Conservation (phyloP, 2,888 invertebrate species). For the Synergus umbraculus region DNA sequence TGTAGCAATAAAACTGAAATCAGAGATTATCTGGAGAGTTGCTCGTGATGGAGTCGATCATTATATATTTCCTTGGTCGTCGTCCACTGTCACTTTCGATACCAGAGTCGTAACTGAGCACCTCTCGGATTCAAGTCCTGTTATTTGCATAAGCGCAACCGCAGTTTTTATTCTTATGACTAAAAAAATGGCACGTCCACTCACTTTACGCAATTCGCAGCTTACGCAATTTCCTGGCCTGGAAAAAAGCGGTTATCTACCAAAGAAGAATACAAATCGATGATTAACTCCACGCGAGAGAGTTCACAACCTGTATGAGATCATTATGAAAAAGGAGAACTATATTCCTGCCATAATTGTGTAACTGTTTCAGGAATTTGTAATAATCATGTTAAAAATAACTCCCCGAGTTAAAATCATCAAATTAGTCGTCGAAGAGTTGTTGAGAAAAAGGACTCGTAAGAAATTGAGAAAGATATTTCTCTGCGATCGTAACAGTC, state of each 20-base stretch:
- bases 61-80: neutral
- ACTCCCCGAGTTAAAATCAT: neutral
- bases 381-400: neutral
- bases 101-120: constrained; percentile 19
- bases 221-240: constrained; percentile 22
- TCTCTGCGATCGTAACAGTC: constrained; percentile 22
- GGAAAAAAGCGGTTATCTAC: neutral
- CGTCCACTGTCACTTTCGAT: constrained; percentile 26
- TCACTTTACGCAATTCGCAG: constrained; percentile 25
- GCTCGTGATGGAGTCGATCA: constrained; percentile 8
- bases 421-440: neutral
- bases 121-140: neutral
- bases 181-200: constrained; percentile 3
- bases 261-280: constrained; percentile 11
- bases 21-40: neutral
- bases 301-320: neutral
- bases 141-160: constrained; percentile 31
- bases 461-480: constrained; percentile 26
- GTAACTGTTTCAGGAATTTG: neutral
- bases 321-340: neutral
- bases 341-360: no score
- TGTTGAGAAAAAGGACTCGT: neutral
- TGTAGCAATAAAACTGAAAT: constrained; percentile 17
- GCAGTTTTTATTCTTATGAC: neutral
- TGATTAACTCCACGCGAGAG: neutral